phyloP scores from a whole-genome alignment of 1,140 invertebrate genomes.

The Euwallacea similis region DNA sequence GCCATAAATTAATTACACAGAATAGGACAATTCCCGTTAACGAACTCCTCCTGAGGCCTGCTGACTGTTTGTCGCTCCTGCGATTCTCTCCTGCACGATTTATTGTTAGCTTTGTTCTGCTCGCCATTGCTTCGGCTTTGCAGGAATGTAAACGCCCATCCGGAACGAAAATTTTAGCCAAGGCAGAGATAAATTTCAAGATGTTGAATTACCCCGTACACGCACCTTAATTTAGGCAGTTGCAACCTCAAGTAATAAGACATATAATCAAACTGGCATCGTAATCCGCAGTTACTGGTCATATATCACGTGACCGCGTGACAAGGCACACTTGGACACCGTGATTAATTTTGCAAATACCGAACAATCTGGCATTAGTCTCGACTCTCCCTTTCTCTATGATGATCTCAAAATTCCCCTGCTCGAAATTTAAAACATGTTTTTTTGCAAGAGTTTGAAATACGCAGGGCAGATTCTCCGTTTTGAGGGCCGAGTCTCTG shows the following conservation, averaged over 20 bases:
- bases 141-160: no score
- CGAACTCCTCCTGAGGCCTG: slow-evolving; percentile 42
- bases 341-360: slow-evolving; percentile 40
- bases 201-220: no score
- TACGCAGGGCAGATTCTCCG: no score
- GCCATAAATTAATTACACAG: slow-evolving; percentile 51
- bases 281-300: slow-evolving; percentile 47
- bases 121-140: not conserved
- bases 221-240: no score
- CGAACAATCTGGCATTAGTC: no score
- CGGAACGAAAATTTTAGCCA: no score
- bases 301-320: slow-evolving; percentile 50
- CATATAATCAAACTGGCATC: slow-evolving; percentile 51
- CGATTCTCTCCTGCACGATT: slow-evolving; percentile 24
- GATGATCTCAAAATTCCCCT: no score
- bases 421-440: no score
- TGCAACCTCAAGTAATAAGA: slow-evolving; percentile 37
- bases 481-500: no score
- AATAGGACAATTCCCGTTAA: slow-evolving; percentile 50
- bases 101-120: slow-evolving; percentile 18
- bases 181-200: no score
- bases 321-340: slow-evolving; percentile 43
- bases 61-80: slow-evolving; percentile 29
- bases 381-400: no score
- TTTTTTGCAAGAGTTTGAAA: no score